Conservation (phyloP, 2,113 vertebrate genomes). For the Trichechus manatus region DNA sequence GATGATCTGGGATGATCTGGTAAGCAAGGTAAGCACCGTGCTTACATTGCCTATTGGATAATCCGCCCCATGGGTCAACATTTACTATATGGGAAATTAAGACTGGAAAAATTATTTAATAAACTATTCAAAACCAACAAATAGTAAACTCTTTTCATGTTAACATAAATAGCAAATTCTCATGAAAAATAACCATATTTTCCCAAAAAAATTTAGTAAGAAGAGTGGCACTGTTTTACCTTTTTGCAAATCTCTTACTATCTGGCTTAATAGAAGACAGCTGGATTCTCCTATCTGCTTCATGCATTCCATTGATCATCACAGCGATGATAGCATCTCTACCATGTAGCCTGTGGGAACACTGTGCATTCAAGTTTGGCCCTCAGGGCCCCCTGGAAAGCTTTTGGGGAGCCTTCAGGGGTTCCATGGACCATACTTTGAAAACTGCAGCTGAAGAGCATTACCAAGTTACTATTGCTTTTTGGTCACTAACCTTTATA, state of each 20-base stretch:
- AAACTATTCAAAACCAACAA: background rate
- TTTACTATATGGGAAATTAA: background rate
- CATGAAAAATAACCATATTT: background rate
- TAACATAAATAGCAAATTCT: background rate
- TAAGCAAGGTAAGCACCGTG: no score
- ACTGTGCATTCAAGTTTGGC: no score
- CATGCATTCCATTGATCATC: background rate
- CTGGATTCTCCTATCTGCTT: background rate
- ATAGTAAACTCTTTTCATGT: background rate
- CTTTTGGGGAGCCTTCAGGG: background rate
- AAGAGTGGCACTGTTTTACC: background rate
- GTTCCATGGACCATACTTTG: background rate
- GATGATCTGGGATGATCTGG: no score
- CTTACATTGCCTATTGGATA: no score
- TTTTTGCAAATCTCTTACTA: background rate
- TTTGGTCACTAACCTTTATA: background rate
- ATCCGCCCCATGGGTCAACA: background rate
- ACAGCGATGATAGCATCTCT: rapidly evolving
- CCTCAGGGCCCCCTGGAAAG: no score
- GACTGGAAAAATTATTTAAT: background rate
- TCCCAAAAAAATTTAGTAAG: background rate
- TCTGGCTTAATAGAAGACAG: no score
- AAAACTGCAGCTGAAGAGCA: background rate
- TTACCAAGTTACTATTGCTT: background rate
- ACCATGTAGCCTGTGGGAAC: background rate